Conservation (phyloP, 1,140 invertebrate genomes). For the Leptinotarsa texana region DNA sequence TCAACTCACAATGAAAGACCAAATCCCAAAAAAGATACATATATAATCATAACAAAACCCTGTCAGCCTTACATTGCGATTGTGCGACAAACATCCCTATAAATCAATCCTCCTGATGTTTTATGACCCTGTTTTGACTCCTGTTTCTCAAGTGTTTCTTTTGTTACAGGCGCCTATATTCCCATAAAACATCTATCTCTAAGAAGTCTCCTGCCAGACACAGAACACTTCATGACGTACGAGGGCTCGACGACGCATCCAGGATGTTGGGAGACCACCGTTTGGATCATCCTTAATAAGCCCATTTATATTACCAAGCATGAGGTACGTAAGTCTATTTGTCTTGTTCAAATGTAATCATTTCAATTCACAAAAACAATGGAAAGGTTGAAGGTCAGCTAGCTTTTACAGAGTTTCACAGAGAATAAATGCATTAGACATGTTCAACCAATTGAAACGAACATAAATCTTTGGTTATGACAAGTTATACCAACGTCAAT, state of each 20-base stretch:
- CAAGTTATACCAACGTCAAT: no score
- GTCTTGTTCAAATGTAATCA: not conserved
- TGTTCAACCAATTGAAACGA: no score
- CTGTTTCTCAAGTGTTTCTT: slow-evolving; percentile 27
- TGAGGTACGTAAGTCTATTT: slow-evolving; percentile 65
- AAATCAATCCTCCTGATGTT: not conserved
- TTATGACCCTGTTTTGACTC: not conserved
- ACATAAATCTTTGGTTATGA: no score
- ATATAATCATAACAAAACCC: no score
- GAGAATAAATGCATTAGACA: no score
- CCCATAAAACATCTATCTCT: slow-evolving; percentile 84
- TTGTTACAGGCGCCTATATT: slow-evolving; percentile 71
- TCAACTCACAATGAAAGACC: no score
- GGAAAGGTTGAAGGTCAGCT: no score
- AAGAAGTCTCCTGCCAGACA: slow-evolving; percentile 81
- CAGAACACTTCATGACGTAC: slow-evolving; percentile 93
- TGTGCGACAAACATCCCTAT: not conserved
- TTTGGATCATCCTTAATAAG: slow-evolving; percentile 95
- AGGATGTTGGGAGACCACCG: slow-evolving; percentile 89
- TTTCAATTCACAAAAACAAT: not conserved
- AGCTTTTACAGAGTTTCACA: no score
- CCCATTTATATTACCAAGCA: slow-evolving; percentile 93
- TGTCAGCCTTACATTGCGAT: no score
- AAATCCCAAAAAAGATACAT: no score
- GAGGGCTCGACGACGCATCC: slow-evolving; percentile 97